These are phyloP conservation scores for Bovichtus variegatus DNA, from an alignment of 2,797 vertebrate species.

Conservation along the genomic window DNA sequence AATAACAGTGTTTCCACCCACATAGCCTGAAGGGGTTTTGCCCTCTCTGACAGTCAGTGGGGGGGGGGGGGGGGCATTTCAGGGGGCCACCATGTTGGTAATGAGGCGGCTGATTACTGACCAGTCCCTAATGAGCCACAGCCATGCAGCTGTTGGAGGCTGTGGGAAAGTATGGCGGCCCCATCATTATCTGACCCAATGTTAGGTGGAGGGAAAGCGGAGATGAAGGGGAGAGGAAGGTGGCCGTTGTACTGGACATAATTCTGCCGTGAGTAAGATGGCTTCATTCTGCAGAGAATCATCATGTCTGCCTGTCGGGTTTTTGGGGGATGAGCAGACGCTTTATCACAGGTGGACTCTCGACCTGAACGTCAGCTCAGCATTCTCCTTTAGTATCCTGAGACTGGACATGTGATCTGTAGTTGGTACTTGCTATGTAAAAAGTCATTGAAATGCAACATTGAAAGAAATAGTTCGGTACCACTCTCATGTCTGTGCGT, in stretches of 20 bases:
- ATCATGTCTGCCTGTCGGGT: constrained; percentile 20
- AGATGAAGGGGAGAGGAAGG: constrained; percentile 47
- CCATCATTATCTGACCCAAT: constrained; percentile 75
- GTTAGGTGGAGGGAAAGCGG: constrained; percentile 61
- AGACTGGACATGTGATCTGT: background rate
- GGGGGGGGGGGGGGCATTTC: constrained; percentile 48
- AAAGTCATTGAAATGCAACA: background rate
- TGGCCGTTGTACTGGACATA: constrained; percentile 37
- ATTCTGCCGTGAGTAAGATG: constrained; percentile 41
- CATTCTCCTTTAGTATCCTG: background rate
- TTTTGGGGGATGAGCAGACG: constrained; percentile 26
- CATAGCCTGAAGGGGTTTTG: constrained; percentile 62
- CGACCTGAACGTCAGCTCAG: background rate
- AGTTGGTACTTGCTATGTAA: background rate
- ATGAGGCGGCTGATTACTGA: constrained; percentile 80
- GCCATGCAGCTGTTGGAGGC: constrained; percentile 79
- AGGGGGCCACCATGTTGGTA: constrained; percentile 66
- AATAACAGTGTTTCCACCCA: constrained; percentile 53
- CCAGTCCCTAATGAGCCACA: constrained; percentile 72
- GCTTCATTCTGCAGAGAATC: constrained; percentile 33
- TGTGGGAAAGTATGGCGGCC: constrained; percentile 78
- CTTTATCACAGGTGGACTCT: constrained; percentile 22
- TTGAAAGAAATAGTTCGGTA: background rate
- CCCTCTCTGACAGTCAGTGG: constrained; percentile 31
- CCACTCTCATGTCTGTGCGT: background rate